Evolutionary conservation across 2,113 vertebrate genomes (phyloP), one percentile per base, ranked within the genome.

Genomic region (Saimiri boliviensis): DNA sequence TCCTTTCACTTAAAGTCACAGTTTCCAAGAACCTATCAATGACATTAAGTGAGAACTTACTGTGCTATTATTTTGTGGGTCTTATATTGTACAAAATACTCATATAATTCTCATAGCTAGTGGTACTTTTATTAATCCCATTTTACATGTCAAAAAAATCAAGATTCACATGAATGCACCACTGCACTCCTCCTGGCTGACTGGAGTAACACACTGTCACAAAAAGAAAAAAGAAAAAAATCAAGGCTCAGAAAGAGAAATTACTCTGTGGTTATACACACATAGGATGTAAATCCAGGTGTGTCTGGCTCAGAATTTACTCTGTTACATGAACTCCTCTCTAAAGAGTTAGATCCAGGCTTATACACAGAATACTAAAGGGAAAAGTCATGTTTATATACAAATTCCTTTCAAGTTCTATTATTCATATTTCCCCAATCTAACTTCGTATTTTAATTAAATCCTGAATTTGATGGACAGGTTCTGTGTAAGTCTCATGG

Each of bases 371-470:
- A 85, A 95, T 60, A 71, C 32, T 40, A 60, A 82, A 81, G 19
- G 25, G 77, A 66, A 66, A 86, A 76, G 13, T 21, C 3, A 8
- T 71, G 5, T 37, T 83, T 37, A 11, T 74, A 6, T 20, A 71
- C 49, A 68, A 74, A 93, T 86, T 66, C 30, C 86, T 94, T 87
- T 82, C 20, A 40, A 52, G 52, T 73, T 70, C 74, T 70, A 5
- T 96, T 84, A 80, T 92, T 89, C 89, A 58, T 86, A 21, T 89
- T 88, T 87, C 30, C n/a, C 47, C 25, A 66, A 76, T 30, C 52
- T 80, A 73, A 70, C 47, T 91, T 58, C 71, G 25, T 80, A n/a
- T 84, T 95, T 96, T 96, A 96, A 97, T 93, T 96, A 97, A 86
- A 82, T 82, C 91, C 66, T 35, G 56, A 86, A 56, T 74, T 85